phyloP scores from a whole-genome alignment of 2,113 vertebrate genomes.

The Myocastor coypus region DNA sequence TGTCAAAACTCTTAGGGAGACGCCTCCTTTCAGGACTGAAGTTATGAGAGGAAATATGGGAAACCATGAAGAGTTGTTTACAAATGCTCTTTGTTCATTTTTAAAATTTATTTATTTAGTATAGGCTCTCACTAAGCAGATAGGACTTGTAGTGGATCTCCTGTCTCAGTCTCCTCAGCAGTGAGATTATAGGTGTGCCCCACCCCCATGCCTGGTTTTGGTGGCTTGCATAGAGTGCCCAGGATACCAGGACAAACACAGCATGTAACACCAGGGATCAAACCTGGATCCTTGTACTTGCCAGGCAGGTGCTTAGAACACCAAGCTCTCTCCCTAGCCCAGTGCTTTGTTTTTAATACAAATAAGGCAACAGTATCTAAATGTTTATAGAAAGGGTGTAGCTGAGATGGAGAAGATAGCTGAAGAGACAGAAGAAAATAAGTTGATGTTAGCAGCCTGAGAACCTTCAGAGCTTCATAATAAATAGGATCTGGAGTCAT shows the following conservation, averaged over 20 bases:
- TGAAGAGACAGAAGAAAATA: background rate
- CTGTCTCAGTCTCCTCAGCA: no score
- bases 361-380: background rate
- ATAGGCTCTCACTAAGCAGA: no score
- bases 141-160: no score
- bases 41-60: background rate
- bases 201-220: no score
- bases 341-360: background rate
- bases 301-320: no score
- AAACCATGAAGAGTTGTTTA: background rate
- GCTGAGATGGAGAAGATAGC: background rate
- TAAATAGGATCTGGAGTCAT: background rate
- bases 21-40: background rate
- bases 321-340: no score
- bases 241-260: no score
- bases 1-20: constrained; percentile 9
- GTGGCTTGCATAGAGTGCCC: no score
- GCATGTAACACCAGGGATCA: no score
- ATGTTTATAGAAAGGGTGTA: background rate
- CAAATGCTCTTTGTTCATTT: background rate
- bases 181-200: no score
- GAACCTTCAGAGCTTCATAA: background rate
- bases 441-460: background rate
- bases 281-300: no score
- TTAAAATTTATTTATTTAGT: no score